phyloP scores from a whole-genome alignment of 2,888 invertebrate species.

The Tenthredo amoena region DNA sequence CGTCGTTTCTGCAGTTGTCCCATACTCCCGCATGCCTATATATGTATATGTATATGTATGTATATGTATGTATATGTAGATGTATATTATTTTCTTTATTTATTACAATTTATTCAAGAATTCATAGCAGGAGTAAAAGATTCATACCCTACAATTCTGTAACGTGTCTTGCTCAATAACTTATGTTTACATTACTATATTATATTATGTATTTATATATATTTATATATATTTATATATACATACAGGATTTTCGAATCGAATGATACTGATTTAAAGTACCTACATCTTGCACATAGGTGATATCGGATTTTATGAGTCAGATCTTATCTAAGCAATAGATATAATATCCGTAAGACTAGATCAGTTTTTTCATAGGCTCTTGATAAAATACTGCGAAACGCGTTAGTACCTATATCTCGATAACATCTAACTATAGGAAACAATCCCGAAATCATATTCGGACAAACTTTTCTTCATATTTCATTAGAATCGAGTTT shows the following conservation, averaged over 20 bases:
- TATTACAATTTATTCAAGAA: slow-evolving; percentile 48
- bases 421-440: slow-evolving; percentile 5
- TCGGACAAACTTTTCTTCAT: background rate
- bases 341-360: background rate
- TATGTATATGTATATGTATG: slow-evolving; percentile 1
- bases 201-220: slow-evolving; percentile 27
- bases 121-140: slow-evolving; percentile 49
- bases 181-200: slow-evolving; percentile 5
- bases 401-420: background rate
- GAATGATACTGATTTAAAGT: slow-evolving; percentile 7
- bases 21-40: slow-evolving; percentile 27
- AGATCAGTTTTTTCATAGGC: background rate
- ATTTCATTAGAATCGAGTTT: background rate
- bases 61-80: background rate
- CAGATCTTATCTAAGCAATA: background rate
- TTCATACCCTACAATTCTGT: slow-evolving; percentile 32
- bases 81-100: slow-evolving; percentile 44
- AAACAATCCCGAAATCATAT: background rate
- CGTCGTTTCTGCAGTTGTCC: slow-evolving; percentile 22
- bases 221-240: slow-evolving; percentile 18
- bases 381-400: background rate
- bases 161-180: slow-evolving; percentile 38
- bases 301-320: background rate
- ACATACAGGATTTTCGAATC: slow-evolving; percentile 40
- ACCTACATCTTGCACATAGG: background rate